Conservation (phyloP, 2,797 vertebrate species). For the Gobio occitaniae region DNA sequence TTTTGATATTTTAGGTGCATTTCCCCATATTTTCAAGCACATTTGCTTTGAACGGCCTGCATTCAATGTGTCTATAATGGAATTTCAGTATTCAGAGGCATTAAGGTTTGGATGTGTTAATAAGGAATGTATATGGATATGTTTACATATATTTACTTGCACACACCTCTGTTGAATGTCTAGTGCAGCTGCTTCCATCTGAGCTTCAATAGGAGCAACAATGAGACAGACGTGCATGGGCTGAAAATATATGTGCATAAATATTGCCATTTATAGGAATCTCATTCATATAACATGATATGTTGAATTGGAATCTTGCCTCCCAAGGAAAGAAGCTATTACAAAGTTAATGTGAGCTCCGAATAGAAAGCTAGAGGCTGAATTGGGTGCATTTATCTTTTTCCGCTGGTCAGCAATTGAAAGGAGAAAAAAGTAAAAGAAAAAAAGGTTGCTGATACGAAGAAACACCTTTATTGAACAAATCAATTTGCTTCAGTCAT, state of each 20-base stretch:
- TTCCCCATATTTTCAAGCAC: background rate
- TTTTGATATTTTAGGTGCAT: background rate
- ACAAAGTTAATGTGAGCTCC: constrained; percentile 82
- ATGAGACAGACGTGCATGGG: constrained; percentile 51
- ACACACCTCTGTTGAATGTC: constrained; percentile 48
- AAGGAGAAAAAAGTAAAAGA: constrained; percentile 64
- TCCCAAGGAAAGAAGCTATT: constrained; percentile 81
- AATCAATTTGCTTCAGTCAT: constrained; percentile 62
- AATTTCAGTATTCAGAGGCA: constrained; percentile 13
- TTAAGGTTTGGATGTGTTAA: constrained; percentile 40
- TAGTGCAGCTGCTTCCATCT: constrained; percentile 70
- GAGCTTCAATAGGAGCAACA: constrained; percentile 60
- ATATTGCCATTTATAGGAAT: constrained; percentile 82
- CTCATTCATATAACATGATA: constrained; percentile 84
- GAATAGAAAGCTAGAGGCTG: constrained; percentile 74
- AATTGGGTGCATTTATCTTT: constrained; percentile 83
- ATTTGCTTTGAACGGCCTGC: background rate
- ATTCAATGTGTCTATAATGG: background rate
- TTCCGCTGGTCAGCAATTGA: constrained; percentile 82
- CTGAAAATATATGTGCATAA: constrained; percentile 84
- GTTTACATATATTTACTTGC: constrained; percentile 43
- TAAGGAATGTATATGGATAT: constrained; percentile 13
- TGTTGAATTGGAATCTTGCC: constrained; percentile 78
- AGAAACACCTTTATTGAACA: constrained; percentile 66
- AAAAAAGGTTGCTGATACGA: constrained; percentile 71